Base-by-base conservation (phyloP, 2,113 vertebrate genomes). In the Pluvianellus socialis region DNA sequence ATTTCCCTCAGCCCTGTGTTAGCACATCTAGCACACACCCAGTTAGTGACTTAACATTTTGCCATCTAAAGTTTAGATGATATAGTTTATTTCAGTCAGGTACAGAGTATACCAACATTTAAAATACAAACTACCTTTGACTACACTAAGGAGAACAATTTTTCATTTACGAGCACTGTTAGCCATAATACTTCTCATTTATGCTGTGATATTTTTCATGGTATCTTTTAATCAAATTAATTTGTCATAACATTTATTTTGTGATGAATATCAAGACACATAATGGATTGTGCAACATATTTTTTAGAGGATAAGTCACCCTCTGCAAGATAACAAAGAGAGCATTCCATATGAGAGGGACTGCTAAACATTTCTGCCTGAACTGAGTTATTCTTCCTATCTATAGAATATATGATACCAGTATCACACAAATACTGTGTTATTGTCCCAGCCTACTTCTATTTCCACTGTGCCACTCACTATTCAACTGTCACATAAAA, bases 201-300 rank as follows among this genome's bases (percentile, higher is more conserved):
- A 40, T 40, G 15, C 23, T 75, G 23, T 65, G 45, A n/a, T 94
- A 71, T 72, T 85, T 89, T 87, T 85, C 75, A 42, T 17, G 6
- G 4, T 56, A 72, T 79, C 24, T 90, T 87, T 91, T 68, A 0
- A 61, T 61, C 35, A 79, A 85, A 81, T 47, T 70, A 59, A 47
- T 92, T 74, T 85, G 33, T 95, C 67, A 45, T 44, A 90, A 94
- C 30, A 94, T 87, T 83, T 89, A 72, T 65, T 96, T 92, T 84
- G 19, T 33, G 50, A 77, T 28, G 4, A 92, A 45, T 91, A 91
- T 86, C 67, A 86, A 91, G 45, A 61, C 8, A 74, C 13, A 28
- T n/a, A 59, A 63, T 30, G 40, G 23, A 14, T 40, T 65, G 38
- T 45, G 53, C 33, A 79, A 76, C 19, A 6, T 18, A 40, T 9